Evolutionary conservation across 2,888 invertebrate species (phyloP).

Genomic region (Tachina lurida): DNA sequence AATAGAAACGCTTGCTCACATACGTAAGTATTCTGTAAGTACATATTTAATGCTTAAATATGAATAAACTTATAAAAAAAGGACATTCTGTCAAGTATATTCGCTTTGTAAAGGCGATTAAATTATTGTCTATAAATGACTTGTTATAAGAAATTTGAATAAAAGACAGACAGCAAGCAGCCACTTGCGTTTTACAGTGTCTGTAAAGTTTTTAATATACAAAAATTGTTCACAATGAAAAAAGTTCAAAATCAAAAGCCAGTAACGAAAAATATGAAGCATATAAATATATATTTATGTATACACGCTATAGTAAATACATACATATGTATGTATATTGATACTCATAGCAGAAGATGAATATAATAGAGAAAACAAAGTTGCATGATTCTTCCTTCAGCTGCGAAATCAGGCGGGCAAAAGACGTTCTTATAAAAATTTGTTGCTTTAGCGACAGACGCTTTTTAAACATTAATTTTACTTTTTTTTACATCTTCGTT

Average conservation of each 20-base stretch:
- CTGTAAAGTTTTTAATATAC: constrained; percentile 69
- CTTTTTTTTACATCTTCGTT: constrained; percentile 14
- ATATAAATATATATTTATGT: background rate
- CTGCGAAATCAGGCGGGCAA: background rate
- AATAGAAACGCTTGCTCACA: background rate
- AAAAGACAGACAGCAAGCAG: constrained; percentile 28
- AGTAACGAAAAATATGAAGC: background rate
- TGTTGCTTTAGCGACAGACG: constrained; percentile 70
- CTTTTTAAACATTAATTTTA: constrained; percentile 69
- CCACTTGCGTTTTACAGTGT: constrained; percentile 54
- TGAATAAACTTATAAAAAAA: background rate
- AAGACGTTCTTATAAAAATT: constrained; percentile 29
- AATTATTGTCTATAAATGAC: constrained; percentile 68
- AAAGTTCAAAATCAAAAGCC: constrained; percentile 58
- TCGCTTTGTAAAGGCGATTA: constrained; percentile 52
- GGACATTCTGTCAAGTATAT: constrained; percentile 37
- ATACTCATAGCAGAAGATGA: constrained; percentile 12
- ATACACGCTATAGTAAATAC: background rate
- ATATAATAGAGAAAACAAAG: constrained; percentile 4
- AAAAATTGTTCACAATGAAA: constrained; percentile 58
- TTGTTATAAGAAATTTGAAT: constrained; percentile 61
- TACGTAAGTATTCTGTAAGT: background rate
- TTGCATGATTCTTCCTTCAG: background rate
- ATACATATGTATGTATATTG: background rate
- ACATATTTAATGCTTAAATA: constrained; percentile 12